Evolutionary conservation across 1,140 invertebrate genomes (phyloP), one percentile per base, ranked within the genome.

Genomic region (Zeugodacus cucurbitae): DNA sequence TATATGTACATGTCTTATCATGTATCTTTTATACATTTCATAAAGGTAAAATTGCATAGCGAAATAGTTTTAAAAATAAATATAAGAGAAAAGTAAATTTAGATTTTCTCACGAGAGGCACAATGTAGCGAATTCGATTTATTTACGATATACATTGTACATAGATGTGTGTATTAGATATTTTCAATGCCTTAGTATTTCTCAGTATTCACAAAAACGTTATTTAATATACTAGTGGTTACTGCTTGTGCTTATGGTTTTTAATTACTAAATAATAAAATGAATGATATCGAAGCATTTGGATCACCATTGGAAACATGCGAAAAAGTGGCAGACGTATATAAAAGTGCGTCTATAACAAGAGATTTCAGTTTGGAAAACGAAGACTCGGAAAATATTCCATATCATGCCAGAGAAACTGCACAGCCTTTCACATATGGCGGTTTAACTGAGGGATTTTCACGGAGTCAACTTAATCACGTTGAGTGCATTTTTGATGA

Each of bases 341-440:
- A 22, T 26, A 59, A 59, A 59, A n/a, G n/a, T 59, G 20, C 58
- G n/a, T 8, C 7, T 59, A 26, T 26, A 14, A 59, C 7, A 59
- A n/a, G 5, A n/a, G 8, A 59, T n/a, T 59, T 59, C 22, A n/a
- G 14, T 54, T 87, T 20, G 14, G 88, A 87, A 22, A 62, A 70
- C 3, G 89, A 89, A n/a, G 90, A 91, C 37, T 32, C 70, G 14
- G 90, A 91, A 32, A 90, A 90, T 90, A 96, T 96, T 86, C 96
- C 96, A 0, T 97, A 97, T 92, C 97, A 97, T 94, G 96, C 96
- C 11, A 93, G 96, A 26, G 95, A 96, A 89, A 95, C 96, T 91
- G 96, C 96, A 70, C 94, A 95, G 59, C 96, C 96, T 2, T 97
- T 97, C 91, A 96, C 95, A 14, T 97, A 97, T 93, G 95, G 96